phyloP scores from a whole-genome alignment of 2,797 vertebrate genomes.

The Gymnothorax reevesii region DNA sequence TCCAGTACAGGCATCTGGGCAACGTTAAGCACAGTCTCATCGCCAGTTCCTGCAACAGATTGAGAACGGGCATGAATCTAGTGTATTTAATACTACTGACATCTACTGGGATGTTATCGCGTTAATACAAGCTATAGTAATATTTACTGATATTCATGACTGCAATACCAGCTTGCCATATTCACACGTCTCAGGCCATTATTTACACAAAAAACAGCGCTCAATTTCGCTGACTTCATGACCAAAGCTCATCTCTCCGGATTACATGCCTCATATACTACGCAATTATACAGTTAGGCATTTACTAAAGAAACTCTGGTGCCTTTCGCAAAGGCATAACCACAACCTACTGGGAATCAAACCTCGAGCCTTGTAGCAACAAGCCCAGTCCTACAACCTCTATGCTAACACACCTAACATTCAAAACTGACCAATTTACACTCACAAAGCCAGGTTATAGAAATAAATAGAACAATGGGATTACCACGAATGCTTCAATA shows the following conservation, averaged over 20 bases:
- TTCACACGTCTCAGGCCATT: not conserved
- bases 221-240: not conserved
- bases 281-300: too few relatives aligned
- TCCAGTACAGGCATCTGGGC: conserved; percentile 79
- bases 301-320: too few relatives aligned
- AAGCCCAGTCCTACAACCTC: too few relatives aligned
- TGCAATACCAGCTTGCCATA: not conserved
- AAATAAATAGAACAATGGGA: not conserved
- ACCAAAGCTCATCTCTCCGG: too few relatives aligned
- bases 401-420: too few relatives aligned
- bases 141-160: not conserved
- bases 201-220: too few relatives aligned
- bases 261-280: too few relatives aligned
- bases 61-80: not conserved
- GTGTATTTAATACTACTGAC: not conserved
- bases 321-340: not conserved
- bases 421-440: not conserved
- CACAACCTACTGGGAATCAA: not conserved
- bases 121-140: too few relatives aligned
- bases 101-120: too few relatives aligned
- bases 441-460: not conserved
- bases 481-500: not conserved
- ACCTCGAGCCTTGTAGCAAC: not conserved
- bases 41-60: conserved; percentile 72
- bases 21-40: conserved; percentile 80